These are phyloP conservation scores for Leptoteleia sp. DNA, from an alignment of 1,140 invertebrate species.

Conservation along the genomic window DNA sequence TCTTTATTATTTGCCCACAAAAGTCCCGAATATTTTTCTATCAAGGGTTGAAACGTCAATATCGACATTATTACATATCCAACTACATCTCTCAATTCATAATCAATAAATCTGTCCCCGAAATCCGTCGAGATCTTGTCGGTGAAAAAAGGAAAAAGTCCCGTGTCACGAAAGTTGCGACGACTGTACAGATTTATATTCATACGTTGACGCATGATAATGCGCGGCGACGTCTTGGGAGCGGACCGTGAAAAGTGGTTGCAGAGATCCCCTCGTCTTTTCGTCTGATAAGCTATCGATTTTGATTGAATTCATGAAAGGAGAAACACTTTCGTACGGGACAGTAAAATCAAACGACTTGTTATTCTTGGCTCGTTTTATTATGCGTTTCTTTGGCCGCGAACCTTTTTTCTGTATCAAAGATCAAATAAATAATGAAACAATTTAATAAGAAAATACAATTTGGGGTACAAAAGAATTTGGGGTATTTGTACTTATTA, in stretches of 20 bases:
- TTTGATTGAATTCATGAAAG: slow-evolving; percentile 62
- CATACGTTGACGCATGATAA: slow-evolving; percentile 51
- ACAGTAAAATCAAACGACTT: slow-evolving; percentile 50
- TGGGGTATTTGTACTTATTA: no score
- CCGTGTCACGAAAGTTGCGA: slow-evolving; percentile 34
- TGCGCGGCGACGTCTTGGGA: slow-evolving; percentile 47
- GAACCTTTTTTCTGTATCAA: no score
- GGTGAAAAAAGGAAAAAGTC: slow-evolving; percentile 44
- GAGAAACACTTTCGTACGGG: slow-evolving; percentile 21
- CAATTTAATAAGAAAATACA: no score
- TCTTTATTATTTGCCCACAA: slow-evolving; percentile 1
- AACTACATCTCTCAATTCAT: slow-evolving; percentile 36
- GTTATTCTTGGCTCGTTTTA: no score
- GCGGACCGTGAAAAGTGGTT: slow-evolving; percentile 41
- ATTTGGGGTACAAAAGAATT: no score
- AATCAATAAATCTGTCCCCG: slow-evolving; percentile 55
- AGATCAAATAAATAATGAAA: no score
- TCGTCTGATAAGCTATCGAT: slow-evolving; percentile 57
- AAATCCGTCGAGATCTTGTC: slow-evolving; percentile 16
- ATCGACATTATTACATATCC: slow-evolving; percentile 15
- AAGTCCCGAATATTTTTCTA: slow-evolving; percentile 6
- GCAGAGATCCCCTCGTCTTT: slow-evolving; percentile 52
- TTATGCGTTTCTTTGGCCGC: no score
- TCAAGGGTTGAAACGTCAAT: slow-evolving; percentile 28
- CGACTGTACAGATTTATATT: slow-evolving; percentile 49